Base-by-base conservation (phyloP, 2,797 vertebrate species). In the Tangara arthus region DNA sequence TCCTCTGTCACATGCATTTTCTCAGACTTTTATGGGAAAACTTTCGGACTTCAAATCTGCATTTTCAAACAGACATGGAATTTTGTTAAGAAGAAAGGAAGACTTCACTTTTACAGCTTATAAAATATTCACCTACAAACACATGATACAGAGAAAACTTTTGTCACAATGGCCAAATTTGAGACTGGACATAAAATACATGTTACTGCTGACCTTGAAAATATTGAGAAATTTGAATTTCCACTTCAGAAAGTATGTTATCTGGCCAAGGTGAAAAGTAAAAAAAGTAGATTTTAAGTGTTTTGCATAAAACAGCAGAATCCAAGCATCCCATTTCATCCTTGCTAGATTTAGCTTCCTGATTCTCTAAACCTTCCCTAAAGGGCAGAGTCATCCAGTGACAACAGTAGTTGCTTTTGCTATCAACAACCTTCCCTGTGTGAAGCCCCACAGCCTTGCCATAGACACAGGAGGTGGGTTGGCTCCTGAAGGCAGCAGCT, bases 111-210 rank as follows among this genome's bases (percentile, higher is more conserved):
- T 44, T 64, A 18, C 10, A 68, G 5, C 2, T 68, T 59, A 55
- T 35, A 55, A 80, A 84, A 76, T 65, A 82, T 23, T 77, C 20
- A 56, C 3, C 12, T 23, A n/a, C 11, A 15, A 47, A 59, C 12
- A 1, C 0, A 47, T 17, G 9, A n/a, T 5, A 28, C 0, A 6
- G 3, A 70, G 13, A 70, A 49, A 63, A 47, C 1, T 60, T 59
- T 59, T 63, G 5, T 3, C 7, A 47, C 60, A 49, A 42, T 11
- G 4, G 14, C 22, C 8, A 89, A 35, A 65, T 80, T 90, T 80
- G 50, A 71, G 28, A 59, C n/a, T 69, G 16, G 2, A 2, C 1
- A 15, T 82, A 8, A 39, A 49, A 57, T 32, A 30, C 50, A 11
- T 39, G 7, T 34, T 66, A 26, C 14, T 1, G 1, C 3, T 53